Evolutionary conservation across 2,113 vertebrate genomes (phyloP), one percentile per base, ranked within the genome.

Genomic region (Apteryx mantelli): DNA sequence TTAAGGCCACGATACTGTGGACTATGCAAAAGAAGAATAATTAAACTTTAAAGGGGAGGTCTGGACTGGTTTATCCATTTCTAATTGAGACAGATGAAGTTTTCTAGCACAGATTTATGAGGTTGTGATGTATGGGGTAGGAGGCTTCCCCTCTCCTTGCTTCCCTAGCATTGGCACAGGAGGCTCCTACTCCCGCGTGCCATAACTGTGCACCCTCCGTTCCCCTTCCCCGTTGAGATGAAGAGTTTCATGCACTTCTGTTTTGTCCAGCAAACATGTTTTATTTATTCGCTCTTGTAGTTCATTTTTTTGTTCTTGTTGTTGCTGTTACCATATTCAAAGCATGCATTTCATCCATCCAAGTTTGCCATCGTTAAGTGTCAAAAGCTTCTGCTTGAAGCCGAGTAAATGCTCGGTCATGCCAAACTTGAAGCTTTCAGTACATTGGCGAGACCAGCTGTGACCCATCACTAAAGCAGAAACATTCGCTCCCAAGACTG

Each of bases 381-480:
- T 96, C 91, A 96, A 95, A 95, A 0, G 4, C 65, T 60, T 92
- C 89, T 93, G 71, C 74, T 95, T 96, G 91, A 96, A 96, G 82
- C 89, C 84, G 71, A 55, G 30, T 85, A 96, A 97, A 91, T 95
- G 91, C 93, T 96, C 9, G 0, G 48, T 91, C 44, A 69, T 96
- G 95, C 76, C 95, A 97, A 95, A 96, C 89, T 82, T 91, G 92
- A 97, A 95, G 91, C 86, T 96, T 95, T 96, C 96, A 96, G 61
- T 22, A 2, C 28, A 6, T 30, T 88, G 58, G 66, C 60, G 82
- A 94, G 97, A 95, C 60, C 82, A 97, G 82, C 93, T 97, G 94
- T 52, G 78, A 97, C 86, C 93, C 85, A 87, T 96, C 91, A 88
- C 76, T 91, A 89, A 95, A 83, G 18, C 52, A 32, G 80, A 93